Conservation (phyloP, 2,797 vertebrate genomes). For the Epinephelus coioides region DNA sequence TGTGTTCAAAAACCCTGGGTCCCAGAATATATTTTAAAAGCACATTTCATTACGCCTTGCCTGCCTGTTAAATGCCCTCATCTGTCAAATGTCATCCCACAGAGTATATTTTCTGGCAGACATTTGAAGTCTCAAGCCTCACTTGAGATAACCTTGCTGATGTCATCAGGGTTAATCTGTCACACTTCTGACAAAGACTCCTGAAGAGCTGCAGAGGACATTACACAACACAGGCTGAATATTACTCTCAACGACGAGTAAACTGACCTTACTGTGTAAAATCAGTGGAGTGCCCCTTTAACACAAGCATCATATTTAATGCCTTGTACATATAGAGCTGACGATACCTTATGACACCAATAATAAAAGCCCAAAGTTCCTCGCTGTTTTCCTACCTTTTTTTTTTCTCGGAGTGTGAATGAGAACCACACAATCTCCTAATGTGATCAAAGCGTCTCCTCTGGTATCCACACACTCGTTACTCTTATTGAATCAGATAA, state of each 20-base stretch:
- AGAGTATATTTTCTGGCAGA: background rate
- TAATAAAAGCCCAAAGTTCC: background rate
- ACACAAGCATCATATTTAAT: background rate
- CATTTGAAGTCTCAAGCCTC: constrained; percentile 15
- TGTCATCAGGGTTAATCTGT: constrained; percentile 16
- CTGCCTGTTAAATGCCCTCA: constrained; percentile 3
- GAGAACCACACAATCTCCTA: constrained; percentile 17
- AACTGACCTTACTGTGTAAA: constrained; percentile 11
- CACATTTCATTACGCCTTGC: background rate
- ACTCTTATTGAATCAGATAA: constrained; percentile 66
- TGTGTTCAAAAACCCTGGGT: background rate
- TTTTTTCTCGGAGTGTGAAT: constrained; percentile 6
- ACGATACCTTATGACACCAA: background rate
- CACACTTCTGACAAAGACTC: background rate
- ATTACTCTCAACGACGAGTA: background rate
- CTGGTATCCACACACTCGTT: constrained; percentile 50
- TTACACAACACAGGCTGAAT: background rate
- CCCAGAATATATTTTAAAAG: constrained; percentile 24
- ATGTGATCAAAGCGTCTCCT: constrained; percentile 61
- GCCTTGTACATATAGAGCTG: background rate
- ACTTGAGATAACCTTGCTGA: constrained; percentile 25
- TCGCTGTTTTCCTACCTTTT: constrained; percentile 22
- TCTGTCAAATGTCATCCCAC: constrained; percentile 10
- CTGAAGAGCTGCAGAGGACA: constrained; percentile 9
- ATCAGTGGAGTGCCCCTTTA: constrained; percentile 2